These are phyloP conservation scores for Trichonephila clavipes DNA, from an alignment of 1,140 invertebrate species.

Conservation along the genomic window DNA sequence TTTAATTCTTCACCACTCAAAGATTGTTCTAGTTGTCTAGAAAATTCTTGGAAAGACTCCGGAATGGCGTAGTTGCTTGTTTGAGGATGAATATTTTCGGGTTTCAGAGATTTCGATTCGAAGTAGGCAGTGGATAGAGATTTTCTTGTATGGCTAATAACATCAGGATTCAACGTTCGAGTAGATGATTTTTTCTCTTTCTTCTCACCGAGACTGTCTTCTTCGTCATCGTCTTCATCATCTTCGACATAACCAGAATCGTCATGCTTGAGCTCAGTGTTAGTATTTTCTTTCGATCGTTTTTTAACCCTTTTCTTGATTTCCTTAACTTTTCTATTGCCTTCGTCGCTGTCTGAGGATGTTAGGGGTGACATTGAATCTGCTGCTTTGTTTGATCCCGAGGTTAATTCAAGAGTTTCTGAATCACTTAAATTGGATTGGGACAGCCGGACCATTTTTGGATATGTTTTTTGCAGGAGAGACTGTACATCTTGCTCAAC, in stretches of 20 bases:
- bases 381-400: not conserved
- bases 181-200: conserved; percentile 9
- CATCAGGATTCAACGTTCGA: not conserved
- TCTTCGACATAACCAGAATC: conserved; percentile 73
- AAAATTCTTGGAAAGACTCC: conserved; percentile 59
- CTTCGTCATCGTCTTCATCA: conserved; percentile 68
- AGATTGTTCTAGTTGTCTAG: conserved; percentile 48
- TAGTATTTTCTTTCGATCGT: conserved; percentile 43
- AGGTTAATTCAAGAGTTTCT: not conserved
- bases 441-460: conserved; percentile 46
- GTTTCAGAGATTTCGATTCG: conserved; percentile 43
- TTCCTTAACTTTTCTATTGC: conserved; percentile 20
- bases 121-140: conserved; percentile 53
- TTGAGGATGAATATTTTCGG: not conserved
- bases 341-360: conserved; percentile 69
- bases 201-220: conserved; percentile 45
- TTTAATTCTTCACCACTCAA: not conserved
- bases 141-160: conserved; percentile 1
- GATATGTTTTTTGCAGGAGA: conserved; percentile 55
- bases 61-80: not conserved
- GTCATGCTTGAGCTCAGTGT: conserved; percentile 61
- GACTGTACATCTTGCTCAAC: conserved; percentile 12
- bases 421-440: not conserved
- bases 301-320: conserved; percentile 62
- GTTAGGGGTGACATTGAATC: conserved; percentile 54